Conservation (phyloP, 2,888 invertebrate genomes). For the Graphium colonna region DNA sequence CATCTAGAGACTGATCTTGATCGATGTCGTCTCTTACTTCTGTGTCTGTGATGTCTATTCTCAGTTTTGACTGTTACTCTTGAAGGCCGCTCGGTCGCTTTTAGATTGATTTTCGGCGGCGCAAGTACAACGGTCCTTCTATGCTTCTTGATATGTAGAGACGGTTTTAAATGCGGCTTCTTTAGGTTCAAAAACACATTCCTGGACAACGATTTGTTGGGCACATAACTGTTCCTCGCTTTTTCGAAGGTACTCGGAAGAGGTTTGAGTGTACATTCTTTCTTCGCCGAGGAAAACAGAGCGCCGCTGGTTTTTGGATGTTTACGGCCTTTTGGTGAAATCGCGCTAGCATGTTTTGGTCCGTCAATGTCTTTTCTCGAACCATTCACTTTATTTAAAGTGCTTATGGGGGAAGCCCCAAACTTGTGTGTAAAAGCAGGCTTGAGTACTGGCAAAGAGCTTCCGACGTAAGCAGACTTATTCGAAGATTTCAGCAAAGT, state of each 20-base stretch:
- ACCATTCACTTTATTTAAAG: slow-evolving; percentile 42
- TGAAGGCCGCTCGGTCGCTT: slow-evolving; percentile 65
- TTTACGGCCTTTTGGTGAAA: slow-evolving; percentile 62
- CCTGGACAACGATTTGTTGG: slow-evolving; percentile 64
- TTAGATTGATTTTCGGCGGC: slow-evolving; percentile 70
- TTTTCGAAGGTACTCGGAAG: slow-evolving; percentile 67
- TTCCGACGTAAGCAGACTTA: slow-evolving; percentile 51
- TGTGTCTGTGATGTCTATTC: slow-evolving; percentile 68
- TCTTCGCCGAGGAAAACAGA: slow-evolving; percentile 47
- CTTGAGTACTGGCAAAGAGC: slow-evolving; percentile 60
- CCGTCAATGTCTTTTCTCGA: slow-evolving; percentile 57
- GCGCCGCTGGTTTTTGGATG: slow-evolving; percentile 46
- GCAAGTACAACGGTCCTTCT: slow-evolving; percentile 76
- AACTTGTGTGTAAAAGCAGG: slow-evolving; percentile 72
- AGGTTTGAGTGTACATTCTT: slow-evolving; percentile 53
- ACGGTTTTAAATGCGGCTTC: slow-evolving; percentile 62
- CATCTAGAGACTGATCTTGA: slow-evolving; percentile 71
- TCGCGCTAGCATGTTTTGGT: slow-evolving; percentile 45
- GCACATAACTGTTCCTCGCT: slow-evolving; percentile 67
- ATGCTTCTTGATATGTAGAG: slow-evolving; percentile 76
- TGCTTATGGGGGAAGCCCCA: slow-evolving; percentile 65
- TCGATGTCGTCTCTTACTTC: slow-evolving; percentile 69
- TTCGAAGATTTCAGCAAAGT: slow-evolving; percentile 62
- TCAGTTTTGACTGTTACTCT: slow-evolving; percentile 68
- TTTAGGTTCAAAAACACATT: slow-evolving; percentile 73